Conservation (phyloP, 2,888 invertebrate species). For the Xestia ashworthii region DNA sequence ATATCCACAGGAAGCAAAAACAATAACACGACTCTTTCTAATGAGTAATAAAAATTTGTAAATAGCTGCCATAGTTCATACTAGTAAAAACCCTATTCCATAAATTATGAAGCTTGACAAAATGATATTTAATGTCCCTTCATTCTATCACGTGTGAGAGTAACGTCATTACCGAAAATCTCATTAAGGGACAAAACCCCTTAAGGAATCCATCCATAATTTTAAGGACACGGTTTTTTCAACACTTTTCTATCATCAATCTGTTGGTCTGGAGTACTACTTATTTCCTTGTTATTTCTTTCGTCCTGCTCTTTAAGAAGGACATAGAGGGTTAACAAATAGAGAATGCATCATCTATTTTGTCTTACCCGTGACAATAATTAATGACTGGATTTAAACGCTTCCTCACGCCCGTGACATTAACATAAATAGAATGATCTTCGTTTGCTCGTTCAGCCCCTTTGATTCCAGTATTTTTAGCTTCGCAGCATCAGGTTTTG, state of each 20-base stretch:
- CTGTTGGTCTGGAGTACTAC: slow-evolving; percentile 81
- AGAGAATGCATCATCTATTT: slow-evolving; percentile 90
- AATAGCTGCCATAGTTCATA: slow-evolving; percentile 81
- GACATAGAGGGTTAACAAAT: slow-evolving; percentile 86
- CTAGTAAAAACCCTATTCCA: slow-evolving; percentile 76
- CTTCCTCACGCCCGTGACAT: slow-evolving; percentile 91
- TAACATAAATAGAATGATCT: slow-evolving; percentile 90
- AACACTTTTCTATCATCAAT: slow-evolving; percentile 85
- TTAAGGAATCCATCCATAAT: slow-evolving; percentile 83
- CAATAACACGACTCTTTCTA: slow-evolving; percentile 75
- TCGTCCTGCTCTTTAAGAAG: slow-evolving; percentile 85
- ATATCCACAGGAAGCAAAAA: slow-evolving; percentile 80
- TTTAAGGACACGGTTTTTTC: slow-evolving; percentile 87
- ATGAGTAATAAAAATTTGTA: slow-evolving; percentile 81
- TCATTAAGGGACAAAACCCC: slow-evolving; percentile 83
- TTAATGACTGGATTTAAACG: slow-evolving; percentile 91
- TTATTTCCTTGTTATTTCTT: slow-evolving; percentile 87
- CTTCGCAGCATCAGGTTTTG: slow-evolving; percentile 84
- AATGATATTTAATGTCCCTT: slow-evolving; percentile 87
- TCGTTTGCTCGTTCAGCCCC: slow-evolving; percentile 86
- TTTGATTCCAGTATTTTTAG: slow-evolving; percentile 90
- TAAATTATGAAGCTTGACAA: slow-evolving; percentile 88
- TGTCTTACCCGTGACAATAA: slow-evolving; percentile 90
- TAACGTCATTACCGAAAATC: slow-evolving; percentile 84
- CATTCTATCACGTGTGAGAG: slow-evolving; percentile 80